Conservation (phyloP, 2,113 vertebrate species). For the Tetrax tetrax region DNA sequence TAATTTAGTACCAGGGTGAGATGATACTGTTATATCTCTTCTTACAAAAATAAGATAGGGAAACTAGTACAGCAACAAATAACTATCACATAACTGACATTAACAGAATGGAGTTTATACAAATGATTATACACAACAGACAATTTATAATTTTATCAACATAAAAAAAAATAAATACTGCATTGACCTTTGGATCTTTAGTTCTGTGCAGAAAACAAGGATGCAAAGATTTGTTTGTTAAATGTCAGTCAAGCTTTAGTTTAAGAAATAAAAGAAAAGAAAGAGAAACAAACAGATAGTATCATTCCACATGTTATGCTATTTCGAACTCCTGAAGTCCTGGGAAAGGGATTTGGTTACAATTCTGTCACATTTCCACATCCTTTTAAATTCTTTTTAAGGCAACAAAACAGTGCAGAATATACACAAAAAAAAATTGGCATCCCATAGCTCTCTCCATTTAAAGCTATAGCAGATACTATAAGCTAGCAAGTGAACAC, state of each 20-base stretch:
- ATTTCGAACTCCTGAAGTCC: not conserved
- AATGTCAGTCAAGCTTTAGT: not conserved
- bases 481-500: not conserved
- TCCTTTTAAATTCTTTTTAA: not conserved
- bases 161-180: not conserved
- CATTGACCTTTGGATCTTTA: not conserved
- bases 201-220: not conserved
- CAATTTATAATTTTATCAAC: not conserved
- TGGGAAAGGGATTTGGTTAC: not conserved
- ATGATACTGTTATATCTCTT: not conserved
- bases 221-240: not conserved
- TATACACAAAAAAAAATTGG: not conserved
- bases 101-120: not conserved
- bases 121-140: not conserved
- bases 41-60: not conserved
- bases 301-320: not conserved
- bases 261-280: not conserved
- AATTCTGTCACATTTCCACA: not conserved
- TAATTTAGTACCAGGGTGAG: not conserved
- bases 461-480: not conserved
- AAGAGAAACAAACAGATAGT: not conserved
- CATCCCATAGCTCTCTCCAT: not conserved
- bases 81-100: not conserved
- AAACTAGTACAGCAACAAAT: not conserved
- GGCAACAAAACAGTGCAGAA: not conserved